Evolutionary conservation across 2,888 invertebrate species (phyloP).

Genomic region (Cheilosia soror): DNA sequence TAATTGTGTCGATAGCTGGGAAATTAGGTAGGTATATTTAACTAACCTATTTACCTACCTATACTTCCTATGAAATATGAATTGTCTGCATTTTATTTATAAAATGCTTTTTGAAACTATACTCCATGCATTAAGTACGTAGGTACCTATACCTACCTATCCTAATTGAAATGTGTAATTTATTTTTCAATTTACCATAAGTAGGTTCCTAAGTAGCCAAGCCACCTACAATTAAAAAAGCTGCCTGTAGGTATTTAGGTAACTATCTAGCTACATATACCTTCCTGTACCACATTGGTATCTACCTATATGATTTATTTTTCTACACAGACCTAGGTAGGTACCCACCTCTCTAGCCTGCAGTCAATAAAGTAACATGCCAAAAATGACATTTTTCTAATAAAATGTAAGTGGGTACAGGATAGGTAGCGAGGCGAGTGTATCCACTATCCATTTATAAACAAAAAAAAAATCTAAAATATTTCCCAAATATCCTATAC

Average conservation of each 20-base stretch:
- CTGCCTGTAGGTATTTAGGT: neutral
- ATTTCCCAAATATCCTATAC: slow-evolving; percentile 15
- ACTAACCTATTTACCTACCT: no score
- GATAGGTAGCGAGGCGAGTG: neutral
- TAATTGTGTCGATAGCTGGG: no score
- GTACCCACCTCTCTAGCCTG: neutral
- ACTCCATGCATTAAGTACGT: no score
- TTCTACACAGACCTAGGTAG: neutral
- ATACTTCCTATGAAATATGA: no score
- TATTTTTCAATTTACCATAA: neutral
- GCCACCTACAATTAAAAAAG: neutral
- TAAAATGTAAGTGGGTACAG: neutral
- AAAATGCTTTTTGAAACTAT: no score
- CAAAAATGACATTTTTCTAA: slow-evolving; percentile 26
- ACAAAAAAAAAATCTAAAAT: slow-evolving; percentile 15
- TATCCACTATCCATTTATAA: slow-evolving; percentile 2
- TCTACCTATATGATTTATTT: neutral
- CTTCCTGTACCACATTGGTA: neutral
- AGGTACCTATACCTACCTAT: no score
- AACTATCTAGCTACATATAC: neutral
- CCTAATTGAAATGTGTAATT: no score
- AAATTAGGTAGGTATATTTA: no score
- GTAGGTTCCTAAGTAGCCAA: neutral
- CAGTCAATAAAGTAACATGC: slow-evolving; percentile 24
- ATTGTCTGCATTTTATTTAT: no score